Evolutionary conservation across 2,113 vertebrate genomes (phyloP).

Genomic region (Xyrauchen texanus): DNA sequence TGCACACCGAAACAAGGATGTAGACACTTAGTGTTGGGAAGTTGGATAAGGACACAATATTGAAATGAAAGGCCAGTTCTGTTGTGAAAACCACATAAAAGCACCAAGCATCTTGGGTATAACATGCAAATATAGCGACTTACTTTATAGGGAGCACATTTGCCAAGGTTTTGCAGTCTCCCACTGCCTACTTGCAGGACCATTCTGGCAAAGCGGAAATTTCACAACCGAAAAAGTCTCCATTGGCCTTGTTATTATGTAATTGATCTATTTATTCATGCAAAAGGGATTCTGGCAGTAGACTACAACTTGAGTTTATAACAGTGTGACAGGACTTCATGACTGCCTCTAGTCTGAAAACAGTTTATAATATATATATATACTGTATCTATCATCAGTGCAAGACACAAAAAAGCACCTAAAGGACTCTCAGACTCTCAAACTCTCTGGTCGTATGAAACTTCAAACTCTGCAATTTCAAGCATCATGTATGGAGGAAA

Average conservation of each 20-base stretch:
- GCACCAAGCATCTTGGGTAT: constrained; percentile 4
- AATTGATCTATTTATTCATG: constrained; percentile 26
- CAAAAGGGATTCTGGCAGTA: neutral
- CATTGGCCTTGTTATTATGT: neutral
- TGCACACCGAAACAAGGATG: constrained; percentile 10
- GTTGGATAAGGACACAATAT: constrained; percentile 31
- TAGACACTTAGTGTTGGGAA: constrained; percentile 15
- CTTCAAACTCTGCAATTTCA: too few relatives aligned
- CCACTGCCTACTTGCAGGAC: neutral
- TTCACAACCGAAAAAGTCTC: neutral
- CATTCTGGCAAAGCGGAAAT: neutral
- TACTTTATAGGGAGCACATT: neutral
- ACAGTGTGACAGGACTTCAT: neutral
- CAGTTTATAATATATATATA: too few relatives aligned
- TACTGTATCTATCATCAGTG: too few relatives aligned
- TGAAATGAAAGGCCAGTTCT: constrained; percentile 24
- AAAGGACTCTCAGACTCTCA: too few relatives aligned
- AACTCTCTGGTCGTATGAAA: too few relatives aligned
- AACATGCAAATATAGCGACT: constrained; percentile 11
- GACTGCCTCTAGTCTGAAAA: neutral
- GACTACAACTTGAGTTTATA: constrained; percentile 11
- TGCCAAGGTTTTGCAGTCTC: neutral
- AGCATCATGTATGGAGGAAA: too few relatives aligned
- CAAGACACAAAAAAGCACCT: too few relatives aligned
- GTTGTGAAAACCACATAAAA: neutral